These are phyloP conservation scores for Heterodera schachtii DNA, from an alignment of 1,140 invertebrate genomes.

Conservation along the genomic window DNA sequence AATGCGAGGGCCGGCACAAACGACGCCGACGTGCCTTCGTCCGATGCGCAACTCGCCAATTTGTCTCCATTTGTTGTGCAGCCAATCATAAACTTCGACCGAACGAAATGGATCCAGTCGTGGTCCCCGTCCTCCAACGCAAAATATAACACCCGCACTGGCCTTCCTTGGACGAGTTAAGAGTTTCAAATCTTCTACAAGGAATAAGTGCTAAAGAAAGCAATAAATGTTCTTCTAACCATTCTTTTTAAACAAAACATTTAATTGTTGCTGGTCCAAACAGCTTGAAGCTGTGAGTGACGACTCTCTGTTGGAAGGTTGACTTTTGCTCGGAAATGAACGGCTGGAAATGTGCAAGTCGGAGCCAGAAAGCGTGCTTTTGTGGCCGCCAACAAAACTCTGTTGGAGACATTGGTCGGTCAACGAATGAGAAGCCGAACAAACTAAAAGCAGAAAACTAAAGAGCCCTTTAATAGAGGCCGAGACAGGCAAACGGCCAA, in stretches of 20 bases:
- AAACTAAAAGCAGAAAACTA: not conserved
- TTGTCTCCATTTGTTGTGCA: constrained; percentile 92
- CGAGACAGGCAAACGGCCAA: too few species aligned
- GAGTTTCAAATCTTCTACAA: not conserved
- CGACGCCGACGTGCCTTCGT: constrained; percentile 70
- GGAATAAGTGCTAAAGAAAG: not conserved
- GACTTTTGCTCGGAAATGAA: too few species aligned
- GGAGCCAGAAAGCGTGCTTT: too few species aligned
- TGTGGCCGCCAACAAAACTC: too few species aligned
- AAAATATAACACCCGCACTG: constrained; percentile 48
- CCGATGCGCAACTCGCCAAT: constrained; percentile 97
- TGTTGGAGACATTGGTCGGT: not conserved
- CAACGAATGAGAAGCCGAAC: not conserved
- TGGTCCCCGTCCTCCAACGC: constrained; percentile 52
- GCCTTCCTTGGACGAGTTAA: constrained; percentile 18
- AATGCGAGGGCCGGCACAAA: constrained; percentile 29
- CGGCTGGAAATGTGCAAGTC: too few species aligned
- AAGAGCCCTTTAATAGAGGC: too few species aligned
- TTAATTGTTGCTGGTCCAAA: not conserved
- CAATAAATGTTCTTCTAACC: not conserved
- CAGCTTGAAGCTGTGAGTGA: not conserved
- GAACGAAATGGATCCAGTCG: constrained; percentile 49
- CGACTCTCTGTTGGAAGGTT: not conserved
- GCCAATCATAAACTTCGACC: constrained; percentile 92
- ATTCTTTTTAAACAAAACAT: not conserved